These are phyloP conservation scores for Kryphioiulus occultus DNA, from an alignment of 2,888 invertebrate species.

Conservation along the genomic window DNA sequence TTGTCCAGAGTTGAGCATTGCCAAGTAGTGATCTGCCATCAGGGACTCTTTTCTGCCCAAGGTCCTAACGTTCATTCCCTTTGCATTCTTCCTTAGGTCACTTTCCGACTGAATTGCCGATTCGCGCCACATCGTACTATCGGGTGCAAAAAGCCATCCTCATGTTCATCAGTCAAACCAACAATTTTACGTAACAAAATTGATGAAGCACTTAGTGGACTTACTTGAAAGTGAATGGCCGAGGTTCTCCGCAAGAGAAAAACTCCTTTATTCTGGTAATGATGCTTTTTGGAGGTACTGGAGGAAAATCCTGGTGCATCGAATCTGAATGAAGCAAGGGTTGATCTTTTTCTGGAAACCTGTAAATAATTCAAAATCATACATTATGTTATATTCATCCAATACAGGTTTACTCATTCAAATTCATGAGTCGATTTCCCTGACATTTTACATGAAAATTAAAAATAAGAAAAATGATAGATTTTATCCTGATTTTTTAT, in stretches of 20 bases:
- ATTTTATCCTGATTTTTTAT: too few relatives aligned
- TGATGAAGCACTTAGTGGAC: too few relatives aligned
- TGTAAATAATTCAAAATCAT: neutral
- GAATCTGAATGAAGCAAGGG: constrained; percentile 26
- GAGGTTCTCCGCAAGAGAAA: constrained; percentile 4
- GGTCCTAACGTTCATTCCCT: constrained; percentile 45
- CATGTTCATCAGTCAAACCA: too few relatives aligned
- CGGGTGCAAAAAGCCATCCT: too few relatives aligned
- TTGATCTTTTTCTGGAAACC: constrained; percentile 50
- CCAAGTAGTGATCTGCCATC: constrained; percentile 53
- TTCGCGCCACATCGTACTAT: constrained; percentile 48
- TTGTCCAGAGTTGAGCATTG: constrained; percentile 52
- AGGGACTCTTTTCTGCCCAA: constrained; percentile 53
- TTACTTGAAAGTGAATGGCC: constrained; percentile 14
- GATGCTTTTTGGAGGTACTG: neutral
- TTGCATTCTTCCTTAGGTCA: neutral
- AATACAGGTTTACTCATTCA: too few relatives aligned
- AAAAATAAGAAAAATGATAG: too few relatives aligned
- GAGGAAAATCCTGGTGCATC: neutral
- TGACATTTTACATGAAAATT: too few relatives aligned
- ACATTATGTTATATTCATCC: too few relatives aligned
- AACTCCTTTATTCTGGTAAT: constrained; percentile 32
- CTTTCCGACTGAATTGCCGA: neutral
- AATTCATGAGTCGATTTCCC: too few relatives aligned
- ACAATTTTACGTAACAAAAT: too few relatives aligned